phyloP scores from a whole-genome alignment of 2,888 invertebrate genomes.

The Capitulum mitella region DNA sequence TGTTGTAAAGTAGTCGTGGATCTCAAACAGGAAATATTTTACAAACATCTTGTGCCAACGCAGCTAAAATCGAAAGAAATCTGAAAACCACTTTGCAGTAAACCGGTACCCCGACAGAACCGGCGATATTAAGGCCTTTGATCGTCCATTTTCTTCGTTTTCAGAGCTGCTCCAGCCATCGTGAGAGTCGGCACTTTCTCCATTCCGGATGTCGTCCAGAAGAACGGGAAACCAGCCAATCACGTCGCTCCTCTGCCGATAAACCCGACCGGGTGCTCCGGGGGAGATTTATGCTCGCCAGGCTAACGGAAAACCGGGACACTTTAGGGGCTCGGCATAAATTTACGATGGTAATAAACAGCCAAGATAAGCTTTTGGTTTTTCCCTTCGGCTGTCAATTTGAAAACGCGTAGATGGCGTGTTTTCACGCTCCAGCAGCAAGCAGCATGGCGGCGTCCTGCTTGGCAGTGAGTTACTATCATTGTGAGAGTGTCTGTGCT shows the following conservation, averaged over 20 bases:
- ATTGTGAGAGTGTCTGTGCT: too few relatives aligned
- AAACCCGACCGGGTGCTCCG: background rate
- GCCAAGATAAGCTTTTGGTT: constrained; percentile 10
- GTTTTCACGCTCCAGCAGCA: background rate
- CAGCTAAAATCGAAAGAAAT: background rate
- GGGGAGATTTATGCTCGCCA: background rate
- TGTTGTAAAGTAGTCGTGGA: too few relatives aligned
- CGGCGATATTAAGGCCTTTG: background rate
- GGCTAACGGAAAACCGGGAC: background rate
- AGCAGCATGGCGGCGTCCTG: too few relatives aligned
- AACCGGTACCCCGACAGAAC: background rate
- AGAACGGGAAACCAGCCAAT: background rate
- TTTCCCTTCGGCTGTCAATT: constrained; percentile 1
- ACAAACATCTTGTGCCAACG: background rate
- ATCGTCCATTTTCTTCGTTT: constrained; percentile 16
- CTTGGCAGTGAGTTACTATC: too few relatives aligned
- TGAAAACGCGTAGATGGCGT: background rate
- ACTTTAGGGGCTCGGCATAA: background rate
- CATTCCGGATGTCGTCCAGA: background rate
- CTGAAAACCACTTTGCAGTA: background rate
- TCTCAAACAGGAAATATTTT: background rate
- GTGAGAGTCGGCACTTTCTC: background rate
- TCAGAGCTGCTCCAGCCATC: background rate
- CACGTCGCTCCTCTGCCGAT: background rate
- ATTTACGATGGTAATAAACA: background rate